Evolutionary conservation across 2,113 vertebrate genomes (phyloP), one percentile per base, ranked within the genome.

Genomic region (Tonatia bakeri): DNA sequence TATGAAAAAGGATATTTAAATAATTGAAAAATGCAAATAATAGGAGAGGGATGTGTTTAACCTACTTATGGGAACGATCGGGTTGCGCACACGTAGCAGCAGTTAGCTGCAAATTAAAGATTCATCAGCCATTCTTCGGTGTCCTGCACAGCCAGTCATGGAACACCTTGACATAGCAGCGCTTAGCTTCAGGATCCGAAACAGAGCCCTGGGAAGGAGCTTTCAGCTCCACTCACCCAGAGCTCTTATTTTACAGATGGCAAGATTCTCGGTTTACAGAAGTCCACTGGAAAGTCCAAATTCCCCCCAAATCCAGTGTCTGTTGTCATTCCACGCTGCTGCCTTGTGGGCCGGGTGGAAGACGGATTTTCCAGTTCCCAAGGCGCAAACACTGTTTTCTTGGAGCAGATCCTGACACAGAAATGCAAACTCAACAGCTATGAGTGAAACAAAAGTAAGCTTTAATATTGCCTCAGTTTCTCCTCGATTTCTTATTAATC

Each of bases 1-100:
- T 89, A 76, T 81, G 54, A 70, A 70, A 93, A 94, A 89, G 12
- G 75, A 75, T 86, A 84, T 85, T 73, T 97, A 73, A 96, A 97
- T 97, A 97, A 96, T 96, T 95, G 70, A 97, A 76, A n/a, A 40
- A 64, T 36, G 80, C 59, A 87, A 97, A 94, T 94, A 89, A 95
- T 89, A 67, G 28, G 96, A 67, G 82, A 95, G 69, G 90, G 95
- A 28, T 93, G 91, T 87, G 86, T 81, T 92, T 93, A 89, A 91
- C 96, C 93, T 82, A 73, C 94, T 97, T 93, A 59, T 52, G 86
- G 88, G 95, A 79, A 89, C 14, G 91, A 75, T 93, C 56, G 0
- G 69, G 88, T 91, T 94, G 92, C 94, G 73, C 89, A 80, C 54
- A 96, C 88, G 81, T 69, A 90, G 90, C n/a, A 22, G 91, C 86